Base-by-base conservation (phyloP, 2,797 vertebrate species). In the Craterocephalus amniculus region DNA sequence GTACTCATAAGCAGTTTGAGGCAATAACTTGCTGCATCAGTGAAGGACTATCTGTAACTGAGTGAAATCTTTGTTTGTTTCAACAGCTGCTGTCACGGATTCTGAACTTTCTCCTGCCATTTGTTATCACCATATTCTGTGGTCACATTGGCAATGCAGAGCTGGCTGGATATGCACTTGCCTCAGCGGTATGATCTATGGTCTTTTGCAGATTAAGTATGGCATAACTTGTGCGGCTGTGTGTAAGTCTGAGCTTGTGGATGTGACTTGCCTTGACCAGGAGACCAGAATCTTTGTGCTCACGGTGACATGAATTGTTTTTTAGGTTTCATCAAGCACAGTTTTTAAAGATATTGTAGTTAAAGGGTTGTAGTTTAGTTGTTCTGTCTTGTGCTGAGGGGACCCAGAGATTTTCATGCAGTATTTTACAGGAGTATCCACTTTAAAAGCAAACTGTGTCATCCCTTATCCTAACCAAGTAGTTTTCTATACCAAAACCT, bases 111-210 rank as follows among this genome's bases (percentile, higher is more conserved):
- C 87, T 95, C 29, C 57, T 92, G 77, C 77, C 87, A 0, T 94
- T 95, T 74, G 92, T 95, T 40, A 92, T 1, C 75, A 83, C 88
- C 61, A 93, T 95, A 70, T 94, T 94, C 86, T 92, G 91, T 58
- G 94, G 94, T 61, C 93, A 91, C 81, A 89, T 95, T 49, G 92
- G 93, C 54, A 94, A 93, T 63, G 71, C 87, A 63, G 93, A 92
- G 52, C 76, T 95, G 67, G 94, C 92, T 64, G 94, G 94, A 91
- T 94, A 86, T 24, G 93, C 92, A 11, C 73, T 95, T 62, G 92
- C 91, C 34, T 91, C 91, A 70, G 92, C 87, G 89, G 93, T 95
- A 94, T 0, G n/a, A 49, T 27, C 51, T 74, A 20, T 16, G 43
- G 16, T 63, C 16, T 12, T 65, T 61, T 61, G 40, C 34, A 61